Evolutionary conservation across 1,140 invertebrate species (phyloP).

Genomic region (Belonocnema kinseyi): DNA sequence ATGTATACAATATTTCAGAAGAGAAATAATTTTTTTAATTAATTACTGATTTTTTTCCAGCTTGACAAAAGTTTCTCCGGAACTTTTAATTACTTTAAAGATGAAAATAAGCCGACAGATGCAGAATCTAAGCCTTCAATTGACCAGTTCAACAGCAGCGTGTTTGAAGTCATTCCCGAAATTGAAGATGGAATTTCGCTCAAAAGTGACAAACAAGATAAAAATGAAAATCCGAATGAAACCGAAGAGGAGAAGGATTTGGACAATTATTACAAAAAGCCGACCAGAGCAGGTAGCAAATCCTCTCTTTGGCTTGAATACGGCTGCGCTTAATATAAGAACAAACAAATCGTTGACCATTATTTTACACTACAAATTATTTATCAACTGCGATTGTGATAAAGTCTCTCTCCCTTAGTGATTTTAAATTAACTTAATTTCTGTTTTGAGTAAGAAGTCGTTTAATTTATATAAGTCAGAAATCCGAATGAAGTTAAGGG

Average conservation of each 20-base stretch:
- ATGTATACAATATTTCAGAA: too few species aligned
- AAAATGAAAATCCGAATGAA: not conserved
- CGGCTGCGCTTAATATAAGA: slow-evolving; percentile 7
- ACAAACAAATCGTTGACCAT: not conserved
- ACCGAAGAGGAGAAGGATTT: not conserved
- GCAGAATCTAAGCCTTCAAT: not conserved
- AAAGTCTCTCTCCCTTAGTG: not conserved
- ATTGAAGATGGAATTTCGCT: not conserved
- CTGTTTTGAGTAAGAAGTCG: too few species aligned
- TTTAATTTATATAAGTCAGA: too few species aligned
- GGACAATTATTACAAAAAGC: not conserved
- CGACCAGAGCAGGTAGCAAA: not conserved
- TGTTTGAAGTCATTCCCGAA: slow-evolving; percentile 4
- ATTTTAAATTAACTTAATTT: too few species aligned
- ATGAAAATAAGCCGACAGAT: not conserved
- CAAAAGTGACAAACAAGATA: too few species aligned
- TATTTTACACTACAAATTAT: not conserved
- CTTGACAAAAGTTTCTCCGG: not conserved
- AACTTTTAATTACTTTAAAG: not conserved
- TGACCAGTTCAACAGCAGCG: not conserved
- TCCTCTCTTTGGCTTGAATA: slow-evolving; percentile 14
- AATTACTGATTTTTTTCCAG: not conserved
- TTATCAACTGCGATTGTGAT: not conserved
- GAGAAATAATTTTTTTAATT: too few species aligned
- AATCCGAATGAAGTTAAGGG: too few species aligned